A percentile compares a stretch with the other conserved stretches of the same genome.
These are phyloP conservation scores for Heloderma charlesbogerti DNA, from an alignment of 2,113 vertebrate genomes.

Conservation along the genomic window DNA sequence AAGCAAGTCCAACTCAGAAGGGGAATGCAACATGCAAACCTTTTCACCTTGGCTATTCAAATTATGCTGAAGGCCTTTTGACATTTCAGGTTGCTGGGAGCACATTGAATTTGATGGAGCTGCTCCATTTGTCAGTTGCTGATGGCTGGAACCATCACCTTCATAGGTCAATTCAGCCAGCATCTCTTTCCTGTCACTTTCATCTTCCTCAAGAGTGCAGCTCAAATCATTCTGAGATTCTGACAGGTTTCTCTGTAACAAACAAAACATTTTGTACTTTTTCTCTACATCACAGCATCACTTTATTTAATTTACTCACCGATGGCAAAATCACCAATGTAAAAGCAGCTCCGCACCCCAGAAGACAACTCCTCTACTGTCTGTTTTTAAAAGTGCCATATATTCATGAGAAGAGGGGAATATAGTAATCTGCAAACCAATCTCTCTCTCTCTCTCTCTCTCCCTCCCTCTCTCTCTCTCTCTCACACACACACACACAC, in stretches of 20 bases:
- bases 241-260: constrained; percentile 74
- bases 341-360: neutral
- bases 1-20: constrained; percentile 47
- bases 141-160: constrained; percentile 54
- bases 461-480: neutral
- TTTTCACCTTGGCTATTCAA: constrained; percentile 33
- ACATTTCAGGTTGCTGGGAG: constrained; percentile 43
- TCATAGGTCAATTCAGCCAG: constrained; percentile 51
- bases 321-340: neutral
- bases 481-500: neutral
- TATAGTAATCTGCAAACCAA: neutral
- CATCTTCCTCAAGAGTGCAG: constrained; percentile 75
- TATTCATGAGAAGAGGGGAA: neutral
- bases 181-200: constrained; percentile 61
- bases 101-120: constrained; percentile 19
- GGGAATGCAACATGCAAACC: constrained; percentile 21
- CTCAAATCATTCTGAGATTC: constrained; percentile 79
- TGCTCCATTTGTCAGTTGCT: constrained; percentile 31
- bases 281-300: neutral
- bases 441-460: neutral
- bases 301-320: constrained; percentile 14
- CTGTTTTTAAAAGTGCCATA: constrained; percentile 3
- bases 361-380: neutral
- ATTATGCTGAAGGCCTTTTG: constrained; percentile 51
- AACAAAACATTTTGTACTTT: constrained; percentile 19